Base-by-base conservation (phyloP, 2,113 vertebrate species). In the Neodon shergylaensis region DNA sequence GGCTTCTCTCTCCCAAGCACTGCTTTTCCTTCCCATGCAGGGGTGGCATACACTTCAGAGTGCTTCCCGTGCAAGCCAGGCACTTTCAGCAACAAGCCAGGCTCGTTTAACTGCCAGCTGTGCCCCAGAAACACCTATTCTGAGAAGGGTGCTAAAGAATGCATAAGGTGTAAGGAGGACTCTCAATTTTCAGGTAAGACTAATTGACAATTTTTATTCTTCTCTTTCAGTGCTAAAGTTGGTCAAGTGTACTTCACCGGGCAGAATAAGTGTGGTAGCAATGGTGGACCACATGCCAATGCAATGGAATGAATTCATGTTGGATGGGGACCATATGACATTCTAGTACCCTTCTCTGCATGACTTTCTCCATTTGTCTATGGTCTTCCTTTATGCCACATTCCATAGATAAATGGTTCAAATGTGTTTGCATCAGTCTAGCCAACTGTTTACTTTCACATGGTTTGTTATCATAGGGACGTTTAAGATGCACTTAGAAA, bases 61-160 rank as follows among this genome's bases (percentile, higher is more conserved):
- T 99, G 99, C 97, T 99, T 99, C 3, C 99, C 99, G 0, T 99
- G 99, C 98, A 99, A 99, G 84, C 99, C 99, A 0, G 99, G 99
- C 14, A 99, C 99, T 0, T 99, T 99, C 98, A 99, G 99, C 92
- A 98, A 97, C 44, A 97, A 96, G 36, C 99, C 99, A 0, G 99
- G 99, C 22, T 99, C 99, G 0, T 99, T 99, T 78, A 97, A 97
- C 0, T 99, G 99, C 97, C 98, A 99, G 12, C 70, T 98, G 93
- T 99, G 99, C 87, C 99, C 99, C 73, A 98, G 99, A 94, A 98
- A 99, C 98, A 99, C 99, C 42, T 99, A 98, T 70, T 99, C 99
- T 22, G 99, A 99, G 92, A 99, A 99, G 47, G 99, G 99, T 28
- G 99, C 99, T 86, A 99, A 98, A 94, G 99, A 99, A 93, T 99